Base-by-base conservation (phyloP, 1,140 invertebrate genomes). In the Drosophila ambigua region DNA sequence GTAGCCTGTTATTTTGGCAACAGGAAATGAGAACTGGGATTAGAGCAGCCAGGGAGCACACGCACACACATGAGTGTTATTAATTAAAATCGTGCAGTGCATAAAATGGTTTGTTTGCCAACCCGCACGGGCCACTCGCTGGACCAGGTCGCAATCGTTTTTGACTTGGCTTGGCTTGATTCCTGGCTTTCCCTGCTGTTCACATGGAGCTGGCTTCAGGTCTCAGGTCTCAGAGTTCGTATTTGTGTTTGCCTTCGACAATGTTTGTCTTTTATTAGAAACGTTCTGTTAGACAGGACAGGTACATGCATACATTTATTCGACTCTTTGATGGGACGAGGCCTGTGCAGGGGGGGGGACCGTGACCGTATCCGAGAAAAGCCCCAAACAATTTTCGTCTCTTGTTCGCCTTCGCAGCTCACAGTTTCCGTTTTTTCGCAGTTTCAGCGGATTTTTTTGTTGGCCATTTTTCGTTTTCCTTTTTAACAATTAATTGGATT, bases 11-110 rank as follows among this genome's bases (percentile, higher is more conserved):
- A 8, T 26, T 26, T 59, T 5, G 2, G 6, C 48, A 43, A 50
- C 41, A 35, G 44, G 20, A 51, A 53, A 39, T 50, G 44, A 26
- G 9, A 45, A 15, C 41, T 5, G 31, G 8, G 13, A 44, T 31
- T 15, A 41, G 51, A 48, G 16, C 6, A 35, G 8, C 31, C 31
- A 5, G 31, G 5, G 31, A 35, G 9, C 31, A 9, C 23, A 24
- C 23, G 4, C 16, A 52, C 15, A 51, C 44, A 71, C 78, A 79
- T 77, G 79, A 88, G 81, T 78, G 79, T 78, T 90, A 90, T 90
- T 90, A 90, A 90, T 90, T 90, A 90, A 90, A 90, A 87, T 90
- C 87, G 87, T 90, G 87, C 82, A 76, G 66, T 75, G 87, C 77
- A 90, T 90, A 64, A 90, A 83, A 83, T 63, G 67, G 79, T 69